Evolutionary conservation across 2,113 vertebrate genomes (phyloP), one percentile per base, ranked within the genome.

Genomic region (Tetrao urogallus): DNA sequence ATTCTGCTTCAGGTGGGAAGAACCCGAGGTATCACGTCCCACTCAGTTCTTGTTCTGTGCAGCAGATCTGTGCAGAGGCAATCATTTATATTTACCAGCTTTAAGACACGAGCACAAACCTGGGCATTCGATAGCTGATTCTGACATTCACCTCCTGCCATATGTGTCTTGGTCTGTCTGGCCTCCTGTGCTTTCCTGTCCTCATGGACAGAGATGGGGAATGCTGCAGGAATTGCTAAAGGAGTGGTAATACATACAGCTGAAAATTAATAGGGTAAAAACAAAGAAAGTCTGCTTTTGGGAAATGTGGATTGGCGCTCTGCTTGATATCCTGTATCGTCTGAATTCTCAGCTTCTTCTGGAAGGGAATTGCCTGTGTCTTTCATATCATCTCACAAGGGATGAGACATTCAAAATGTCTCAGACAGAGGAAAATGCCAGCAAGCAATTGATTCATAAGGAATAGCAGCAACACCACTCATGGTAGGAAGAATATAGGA

Each of bases 121-220:
- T 42, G 64, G 21, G 9, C 48, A 57, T 22, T 40, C 8, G 0
- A 19, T 38, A 10, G 25, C 48, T 79, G 34, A 34, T 48, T 69
- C 28, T 12, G 36, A 25, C 8, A 3, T 11, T 82, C 17, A 32
- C 36, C 24, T 63, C 16, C 22, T 28, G 54, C 32, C 36, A 22
- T 13, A 9, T 10, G 0, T 24, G 30, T 64, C 25, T 9, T 36
- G 21, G 36, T 69, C 32, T 9, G 52, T 28, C 56, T 50, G 18
- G 28, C 34, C 4, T 0, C 16, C 30, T 36, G 16, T 32, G 16
- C 61, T 58, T 69, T 58, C 66, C 56, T 74, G 72, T 19, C 3
- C 43, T 30, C 25, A 12, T 0, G 2, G 50, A 13, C 1, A 1
- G 11, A 52, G 61, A 38, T 22, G 22, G 22, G 9, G 22, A 79